Evolutionary conservation across 2,797 vertebrate species (phyloP).

Genomic region (Gila robusta): DNA sequence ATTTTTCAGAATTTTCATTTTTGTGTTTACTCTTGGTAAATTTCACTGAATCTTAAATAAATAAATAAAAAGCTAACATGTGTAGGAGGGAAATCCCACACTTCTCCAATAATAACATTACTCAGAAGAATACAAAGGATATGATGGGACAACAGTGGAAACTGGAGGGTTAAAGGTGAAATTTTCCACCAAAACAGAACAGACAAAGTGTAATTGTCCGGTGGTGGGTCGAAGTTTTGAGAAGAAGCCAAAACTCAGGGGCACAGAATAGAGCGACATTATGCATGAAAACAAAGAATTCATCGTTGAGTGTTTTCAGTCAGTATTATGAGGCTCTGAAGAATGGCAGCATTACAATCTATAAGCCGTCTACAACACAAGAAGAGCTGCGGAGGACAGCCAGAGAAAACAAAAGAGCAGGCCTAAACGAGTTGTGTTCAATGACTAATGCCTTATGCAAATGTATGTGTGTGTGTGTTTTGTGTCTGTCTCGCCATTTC

Average conservation of each 20-base stretch:
- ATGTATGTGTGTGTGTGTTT: slow-evolving; percentile 35
- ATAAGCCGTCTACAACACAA: slow-evolving; percentile 50
- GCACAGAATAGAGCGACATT: slow-evolving; percentile 73
- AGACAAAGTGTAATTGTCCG: slow-evolving; percentile 77
- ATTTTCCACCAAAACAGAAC: slow-evolving; percentile 67
- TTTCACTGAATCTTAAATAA: background rate
- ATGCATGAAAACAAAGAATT: slow-evolving; percentile 73
- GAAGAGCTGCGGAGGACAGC: slow-evolving; percentile 27
- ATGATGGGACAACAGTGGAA: background rate
- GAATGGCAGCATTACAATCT: slow-evolving; percentile 46
- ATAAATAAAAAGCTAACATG: background rate
- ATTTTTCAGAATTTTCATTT: background rate
- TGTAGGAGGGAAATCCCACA: background rate
- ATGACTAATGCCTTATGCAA: slow-evolving; percentile 47
- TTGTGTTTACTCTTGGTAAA: background rate
- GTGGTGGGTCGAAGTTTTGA: slow-evolving; percentile 76
- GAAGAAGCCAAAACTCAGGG: slow-evolving; percentile 67
- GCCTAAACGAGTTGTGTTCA: slow-evolving; percentile 33
- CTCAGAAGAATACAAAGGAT: slow-evolving; percentile 3
- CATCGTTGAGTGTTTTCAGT: slow-evolving; percentile 63
- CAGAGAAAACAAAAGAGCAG: slow-evolving; percentile 56
- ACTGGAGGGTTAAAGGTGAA: slow-evolving; percentile 55
- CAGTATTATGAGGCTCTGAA: slow-evolving; percentile 40
- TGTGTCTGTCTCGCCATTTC: slow-evolving; percentile 18
- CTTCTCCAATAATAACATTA: slow-evolving; percentile 16